A percentile compares a stretch with the other conserved stretches of the same genome.
phyloP scores from a whole-genome alignment of 2,888 invertebrate genomes.

The Drosophila atroscutellata region DNA sequence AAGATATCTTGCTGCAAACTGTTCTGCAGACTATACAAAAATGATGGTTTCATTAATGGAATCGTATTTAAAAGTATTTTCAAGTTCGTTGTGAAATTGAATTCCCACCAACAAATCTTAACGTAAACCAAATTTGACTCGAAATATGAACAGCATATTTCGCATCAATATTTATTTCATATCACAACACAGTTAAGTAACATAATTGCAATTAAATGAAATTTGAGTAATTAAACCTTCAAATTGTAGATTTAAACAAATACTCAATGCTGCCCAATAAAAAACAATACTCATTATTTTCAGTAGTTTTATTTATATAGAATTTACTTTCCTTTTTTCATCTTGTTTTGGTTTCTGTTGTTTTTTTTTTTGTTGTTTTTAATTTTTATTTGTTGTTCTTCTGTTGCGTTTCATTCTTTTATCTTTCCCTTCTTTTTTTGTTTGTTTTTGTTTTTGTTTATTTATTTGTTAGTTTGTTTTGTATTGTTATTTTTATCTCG shows the following conservation, averaged over 20 bases:
- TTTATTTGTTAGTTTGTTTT: conserved; percentile 29
- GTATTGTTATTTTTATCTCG: conserved; percentile 67
- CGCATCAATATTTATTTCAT: neutral
- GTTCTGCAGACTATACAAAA: neutral
- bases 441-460: conserved; percentile 12
- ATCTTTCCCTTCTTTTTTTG: conserved; percentile 58
- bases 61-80: neutral
- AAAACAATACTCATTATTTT: conserved; percentile 72
- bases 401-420: conserved; percentile 64
- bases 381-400: conserved; percentile 15
- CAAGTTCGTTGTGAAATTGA: neutral
- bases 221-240: conserved; percentile 1
- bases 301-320: conserved; percentile 84
- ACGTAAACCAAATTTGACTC: neutral
- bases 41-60: neutral
- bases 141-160: neutral
- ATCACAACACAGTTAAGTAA: neutral
- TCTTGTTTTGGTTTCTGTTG: conserved; percentile 58
- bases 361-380: conserved; percentile 43
- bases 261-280: conserved; percentile 49
- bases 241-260: neutral
- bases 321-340: conserved; percentile 80
- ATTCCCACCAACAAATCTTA: no score
- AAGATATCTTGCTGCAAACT: neutral
- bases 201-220: neutral